Evolutionary conservation across 2,113 vertebrate species (phyloP).

Genomic region (Halcyon malimbica): DNA sequence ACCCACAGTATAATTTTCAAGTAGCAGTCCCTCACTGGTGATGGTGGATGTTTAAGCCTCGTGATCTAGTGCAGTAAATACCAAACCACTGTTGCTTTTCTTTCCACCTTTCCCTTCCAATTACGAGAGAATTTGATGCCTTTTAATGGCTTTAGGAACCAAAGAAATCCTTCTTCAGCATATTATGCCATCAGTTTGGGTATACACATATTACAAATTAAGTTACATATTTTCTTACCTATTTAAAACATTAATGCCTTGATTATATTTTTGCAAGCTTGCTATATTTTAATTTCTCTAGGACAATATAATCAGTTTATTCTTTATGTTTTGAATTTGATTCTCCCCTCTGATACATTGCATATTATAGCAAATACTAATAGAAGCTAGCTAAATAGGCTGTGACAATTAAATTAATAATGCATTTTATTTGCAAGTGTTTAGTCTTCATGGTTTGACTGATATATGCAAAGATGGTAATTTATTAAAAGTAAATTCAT

Average conservation of each 20-base stretch:
- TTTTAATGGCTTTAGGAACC: constrained; percentile 55
- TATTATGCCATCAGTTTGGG: constrained; percentile 31
- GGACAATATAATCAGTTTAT: constrained; percentile 76
- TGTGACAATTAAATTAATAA: constrained; percentile 93
- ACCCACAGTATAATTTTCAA: background rate
- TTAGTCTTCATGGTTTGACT: constrained; percentile 93
- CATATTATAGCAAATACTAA: constrained; percentile 78
- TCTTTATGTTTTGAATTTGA: constrained; percentile 77
- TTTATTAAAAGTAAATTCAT: constrained; percentile 98
- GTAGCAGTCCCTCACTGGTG: background rate
- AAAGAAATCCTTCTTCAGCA: constrained; percentile 47
- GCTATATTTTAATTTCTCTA: constrained; percentile 76
- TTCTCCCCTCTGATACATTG: constrained; percentile 72
- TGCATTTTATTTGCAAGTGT: constrained; percentile 95
- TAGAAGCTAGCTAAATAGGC: constrained; percentile 81
- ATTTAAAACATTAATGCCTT: constrained; percentile 75
- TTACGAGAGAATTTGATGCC: background rate
- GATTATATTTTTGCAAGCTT: constrained; percentile 76
- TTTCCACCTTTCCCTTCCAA: background rate
- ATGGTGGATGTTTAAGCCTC: background rate
- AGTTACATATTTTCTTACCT: constrained; percentile 71
- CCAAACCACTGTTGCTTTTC: background rate
- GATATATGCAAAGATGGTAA: constrained; percentile 97
- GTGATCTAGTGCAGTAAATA: background rate
- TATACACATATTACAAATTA: constrained; percentile 48